These are phyloP conservation scores for Ischnus inquisitorius DNA, from an alignment of 2,888 invertebrate genomes.

Conservation along the genomic window DNA sequence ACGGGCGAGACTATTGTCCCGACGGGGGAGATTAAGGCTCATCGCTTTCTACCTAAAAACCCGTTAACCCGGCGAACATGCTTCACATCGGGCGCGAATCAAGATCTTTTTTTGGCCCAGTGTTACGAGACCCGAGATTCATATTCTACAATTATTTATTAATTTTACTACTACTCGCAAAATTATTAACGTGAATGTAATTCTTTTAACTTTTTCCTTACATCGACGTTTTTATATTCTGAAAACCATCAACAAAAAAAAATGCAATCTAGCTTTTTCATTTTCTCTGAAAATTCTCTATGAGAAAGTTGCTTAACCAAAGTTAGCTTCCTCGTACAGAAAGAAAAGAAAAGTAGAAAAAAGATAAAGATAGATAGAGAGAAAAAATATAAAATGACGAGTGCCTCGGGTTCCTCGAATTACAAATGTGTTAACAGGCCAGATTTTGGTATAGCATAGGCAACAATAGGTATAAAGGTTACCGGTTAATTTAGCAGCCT, in stretches of 20 bases:
- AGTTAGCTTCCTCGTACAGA: too few species aligned
- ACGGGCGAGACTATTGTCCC: conserved; percentile 69
- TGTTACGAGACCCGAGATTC: not conserved
- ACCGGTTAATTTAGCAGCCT: conserved; percentile 72
- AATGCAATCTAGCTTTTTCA: too few species aligned
- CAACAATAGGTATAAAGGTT: conserved; percentile 49
- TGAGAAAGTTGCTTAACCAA: too few species aligned
- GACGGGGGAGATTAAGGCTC: conserved; percentile 59
- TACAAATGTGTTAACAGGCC: not conserved
- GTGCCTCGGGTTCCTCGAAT: not conserved
- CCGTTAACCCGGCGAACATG: conserved; percentile 60
- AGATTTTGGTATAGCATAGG: conserved; percentile 17
- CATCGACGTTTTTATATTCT: not conserved
- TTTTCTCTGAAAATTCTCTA: too few species aligned
- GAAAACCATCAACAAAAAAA: not conserved
- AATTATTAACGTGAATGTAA: not conserved
- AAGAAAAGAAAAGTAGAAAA: not conserved
- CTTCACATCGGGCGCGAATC: conserved; percentile 10
- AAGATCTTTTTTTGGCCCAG: conserved; percentile 30
- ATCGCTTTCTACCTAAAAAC: conserved; percentile 68
- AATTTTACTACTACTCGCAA: not conserved
- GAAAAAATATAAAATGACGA: not conserved
- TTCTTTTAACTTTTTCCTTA: too few species aligned
- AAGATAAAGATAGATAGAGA: not conserved
- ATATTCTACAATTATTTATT: not conserved